Percentiles rank a stretch among this genome's conserved stretches.
Conservation (phyloP, 2,888 invertebrate species). For the Mythimna pallens region DNA sequence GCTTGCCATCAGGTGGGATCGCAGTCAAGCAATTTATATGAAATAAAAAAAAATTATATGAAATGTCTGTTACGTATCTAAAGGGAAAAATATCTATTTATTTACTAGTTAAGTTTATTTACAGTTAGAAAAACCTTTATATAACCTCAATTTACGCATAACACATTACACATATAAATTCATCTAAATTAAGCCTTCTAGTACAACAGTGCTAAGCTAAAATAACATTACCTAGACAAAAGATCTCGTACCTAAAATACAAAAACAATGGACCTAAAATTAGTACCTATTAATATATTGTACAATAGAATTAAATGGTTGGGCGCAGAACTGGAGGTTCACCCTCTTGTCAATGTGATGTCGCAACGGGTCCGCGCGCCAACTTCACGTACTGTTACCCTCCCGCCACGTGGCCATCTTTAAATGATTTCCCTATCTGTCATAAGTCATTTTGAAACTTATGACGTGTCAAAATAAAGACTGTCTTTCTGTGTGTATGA, state of each 20-base stretch:
- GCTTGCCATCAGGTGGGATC: too few species aligned
- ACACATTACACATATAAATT: neutral
- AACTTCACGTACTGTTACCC: conserved; percentile 46
- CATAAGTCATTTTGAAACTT: conserved; percentile 39
- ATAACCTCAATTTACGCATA: neutral
- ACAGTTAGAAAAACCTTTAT: neutral
- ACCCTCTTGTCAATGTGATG: conserved; percentile 27
- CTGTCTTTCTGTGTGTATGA: neutral
- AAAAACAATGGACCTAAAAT: conserved; percentile 30
- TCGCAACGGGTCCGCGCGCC: conserved; percentile 40
- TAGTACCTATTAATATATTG: conserved; percentile 15
- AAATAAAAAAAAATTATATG: too few species aligned
- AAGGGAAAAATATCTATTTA: neutral
- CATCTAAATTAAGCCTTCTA: conserved; percentile 4
- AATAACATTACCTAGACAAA: conserved; percentile 27
- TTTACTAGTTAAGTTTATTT: neutral
- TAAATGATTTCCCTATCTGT: conserved; percentile 45
- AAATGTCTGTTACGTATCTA: too few species aligned
- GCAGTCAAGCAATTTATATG: too few species aligned
- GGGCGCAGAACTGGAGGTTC: conserved; percentile 33
- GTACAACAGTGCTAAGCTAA: conserved; percentile 4
- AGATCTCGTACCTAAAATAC: conserved; percentile 2
- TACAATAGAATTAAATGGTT: conserved; percentile 35
- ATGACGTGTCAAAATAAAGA: conserved; percentile 23
- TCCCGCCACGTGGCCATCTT: conserved; percentile 36